phyloP scores from a whole-genome alignment of 1,140 invertebrate genomes.

The Mya arenaria region DNA sequence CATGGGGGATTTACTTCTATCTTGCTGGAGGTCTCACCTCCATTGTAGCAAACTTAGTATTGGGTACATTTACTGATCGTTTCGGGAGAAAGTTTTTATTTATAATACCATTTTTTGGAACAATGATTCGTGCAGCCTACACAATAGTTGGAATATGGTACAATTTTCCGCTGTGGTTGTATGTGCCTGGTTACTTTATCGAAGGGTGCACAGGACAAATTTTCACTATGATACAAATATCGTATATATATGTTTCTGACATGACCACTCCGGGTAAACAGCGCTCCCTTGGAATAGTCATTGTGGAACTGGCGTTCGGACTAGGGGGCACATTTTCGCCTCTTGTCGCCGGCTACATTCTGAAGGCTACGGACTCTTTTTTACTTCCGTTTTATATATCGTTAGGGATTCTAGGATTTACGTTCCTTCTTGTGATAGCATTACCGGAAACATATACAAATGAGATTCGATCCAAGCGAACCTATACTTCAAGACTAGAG shows the following conservation, averaged over 20 bases:
- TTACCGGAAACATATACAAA: slow-evolving; percentile 36
- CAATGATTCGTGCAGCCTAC: neutral
- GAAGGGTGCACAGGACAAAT: slow-evolving; percentile 34
- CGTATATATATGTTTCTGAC: slow-evolving; percentile 8
- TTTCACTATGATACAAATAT: slow-evolving; percentile 35
- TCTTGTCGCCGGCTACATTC: slow-evolving; percentile 9
- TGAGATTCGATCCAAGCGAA: slow-evolving; percentile 15
- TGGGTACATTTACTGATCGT: slow-evolving; percentile 32
- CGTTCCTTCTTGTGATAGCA: neutral
- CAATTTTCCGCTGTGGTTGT: slow-evolving; percentile 13
- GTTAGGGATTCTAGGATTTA: neutral
- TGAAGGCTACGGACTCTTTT: slow-evolving; percentile 8
- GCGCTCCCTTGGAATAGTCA: slow-evolving; percentile 22
- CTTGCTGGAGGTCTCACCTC: slow-evolving; percentile 13
- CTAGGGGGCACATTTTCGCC: neutral
- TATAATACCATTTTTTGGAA: slow-evolving; percentile 10
- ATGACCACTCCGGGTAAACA: slow-evolving; percentile 9
- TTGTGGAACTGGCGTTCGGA: slow-evolving; percentile 24
- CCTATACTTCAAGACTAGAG: slow-evolving; percentile 18
- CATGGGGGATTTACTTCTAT: slow-evolving; percentile 32
- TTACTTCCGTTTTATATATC: slow-evolving; percentile 17
- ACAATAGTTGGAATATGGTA: slow-evolving; percentile 14
- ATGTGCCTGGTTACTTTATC: slow-evolving; percentile 5
- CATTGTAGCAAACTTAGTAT: slow-evolving; percentile 24
- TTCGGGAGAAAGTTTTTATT: slow-evolving; percentile 42